Conservation (phyloP, 2,888 invertebrate genomes). For the Tipula confusa region DNA sequence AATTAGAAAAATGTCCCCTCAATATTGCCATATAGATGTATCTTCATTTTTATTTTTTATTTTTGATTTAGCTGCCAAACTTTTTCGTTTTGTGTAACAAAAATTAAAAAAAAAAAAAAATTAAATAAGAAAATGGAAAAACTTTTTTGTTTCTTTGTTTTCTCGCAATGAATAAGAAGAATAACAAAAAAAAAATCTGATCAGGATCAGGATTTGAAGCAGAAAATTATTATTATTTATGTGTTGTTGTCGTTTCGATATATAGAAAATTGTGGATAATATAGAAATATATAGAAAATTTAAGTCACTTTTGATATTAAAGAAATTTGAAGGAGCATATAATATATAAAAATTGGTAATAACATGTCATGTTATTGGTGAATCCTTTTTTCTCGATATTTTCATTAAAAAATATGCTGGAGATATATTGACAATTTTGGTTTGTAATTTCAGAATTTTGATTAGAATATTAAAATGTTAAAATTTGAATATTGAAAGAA, state of each 20-base stretch:
- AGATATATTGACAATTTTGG: background rate
- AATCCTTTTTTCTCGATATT: background rate
- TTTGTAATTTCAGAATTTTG: background rate
- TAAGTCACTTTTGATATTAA: constrained; percentile 9
- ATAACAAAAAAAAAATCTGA: background rate
- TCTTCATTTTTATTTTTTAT: background rate
- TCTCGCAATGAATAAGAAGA: too few species aligned
- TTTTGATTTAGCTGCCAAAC: background rate
- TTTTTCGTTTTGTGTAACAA: background rate
- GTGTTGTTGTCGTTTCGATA: background rate
- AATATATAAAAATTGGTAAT: background rate
- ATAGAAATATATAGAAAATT: background rate
- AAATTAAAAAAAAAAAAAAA: background rate
- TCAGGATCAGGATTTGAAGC: constrained; percentile 25
- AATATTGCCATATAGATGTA: too few species aligned
- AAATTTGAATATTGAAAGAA: background rate
- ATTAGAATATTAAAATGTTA: background rate
- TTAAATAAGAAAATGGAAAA: background rate
- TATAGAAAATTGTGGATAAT: background rate
- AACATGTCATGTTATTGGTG: constrained; percentile 3
- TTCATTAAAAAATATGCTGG: background rate
- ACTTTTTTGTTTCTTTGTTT: constrained; percentile 3
- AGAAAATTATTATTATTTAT: constrained; percentile 25
- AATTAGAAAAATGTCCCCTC: constrained; percentile 12
- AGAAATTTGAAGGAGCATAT: background rate